Evolutionary conservation across 1,140 invertebrate genomes (phyloP).

Genomic region (Pogonus chalceus): DNA sequence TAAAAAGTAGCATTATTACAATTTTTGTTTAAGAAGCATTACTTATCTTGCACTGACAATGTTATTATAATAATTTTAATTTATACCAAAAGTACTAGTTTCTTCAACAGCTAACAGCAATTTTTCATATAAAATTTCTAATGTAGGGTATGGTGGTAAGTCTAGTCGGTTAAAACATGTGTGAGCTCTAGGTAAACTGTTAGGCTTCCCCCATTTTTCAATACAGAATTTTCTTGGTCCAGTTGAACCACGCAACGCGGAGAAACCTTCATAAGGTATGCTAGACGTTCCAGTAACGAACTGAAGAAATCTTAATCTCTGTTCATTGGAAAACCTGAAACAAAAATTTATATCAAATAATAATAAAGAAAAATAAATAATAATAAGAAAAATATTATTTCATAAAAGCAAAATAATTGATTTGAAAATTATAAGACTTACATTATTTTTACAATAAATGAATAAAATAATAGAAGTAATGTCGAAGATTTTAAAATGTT

Average conservation of each 20-base stretch:
- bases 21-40: not conserved
- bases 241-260: slow-evolving; percentile 86
- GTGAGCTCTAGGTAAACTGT: slow-evolving; percentile 89
- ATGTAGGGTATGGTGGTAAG: slow-evolving; percentile 88
- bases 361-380: slow-evolving; percentile 10
- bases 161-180: slow-evolving; percentile 97
- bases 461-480: too few species aligned
- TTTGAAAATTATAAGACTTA: too few species aligned
- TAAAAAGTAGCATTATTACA: not conserved
- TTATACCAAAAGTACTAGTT: slow-evolving; percentile 95
- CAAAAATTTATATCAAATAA: too few species aligned
- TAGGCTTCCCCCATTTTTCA: slow-evolving; percentile 94
- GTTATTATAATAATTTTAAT: slow-evolving; percentile 45
- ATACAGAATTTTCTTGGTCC: slow-evolving; percentile 95
- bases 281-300: slow-evolving; percentile 97
- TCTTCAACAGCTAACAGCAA: slow-evolving; percentile 90
- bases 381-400: too few species aligned
- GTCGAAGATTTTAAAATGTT: too few species aligned
- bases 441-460: too few species aligned
- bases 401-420: slow-evolving; percentile 20
- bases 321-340: slow-evolving; percentile 82
- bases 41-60: slow-evolving; percentile 3
- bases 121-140: slow-evolving; percentile 89
- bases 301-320: slow-evolving; percentile 80
- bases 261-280: slow-evolving; percentile 95